A percentile compares a stretch with the other conserved stretches of the same genome.
Conservation (phyloP, 2,113 vertebrate species). For the Equus quagga region DNA sequence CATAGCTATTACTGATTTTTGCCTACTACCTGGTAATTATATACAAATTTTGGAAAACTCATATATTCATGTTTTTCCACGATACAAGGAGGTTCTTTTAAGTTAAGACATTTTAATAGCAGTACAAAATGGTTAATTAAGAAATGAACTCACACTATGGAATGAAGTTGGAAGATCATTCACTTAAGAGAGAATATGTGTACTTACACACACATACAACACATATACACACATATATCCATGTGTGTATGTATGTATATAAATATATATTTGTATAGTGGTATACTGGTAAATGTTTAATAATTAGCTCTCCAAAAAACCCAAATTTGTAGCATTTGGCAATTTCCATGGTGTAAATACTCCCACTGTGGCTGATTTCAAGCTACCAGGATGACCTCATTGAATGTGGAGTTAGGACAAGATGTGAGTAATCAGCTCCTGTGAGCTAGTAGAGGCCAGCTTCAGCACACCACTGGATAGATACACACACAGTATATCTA, state of each 20-base stretch:
- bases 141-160: background rate
- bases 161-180: slow-evolving; percentile 27
- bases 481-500: background rate
- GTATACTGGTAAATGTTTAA: background rate
- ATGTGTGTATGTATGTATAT: background rate
- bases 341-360: background rate
- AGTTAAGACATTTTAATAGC: slow-evolving; percentile 23
- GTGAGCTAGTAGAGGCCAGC: background rate
- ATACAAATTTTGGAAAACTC: background rate
- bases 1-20: background rate
- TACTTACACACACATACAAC: background rate
- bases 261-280: background rate
- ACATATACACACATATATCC: background rate
- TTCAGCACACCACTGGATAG: background rate
- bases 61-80: background rate
- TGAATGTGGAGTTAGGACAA: background rate
- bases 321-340: background rate
- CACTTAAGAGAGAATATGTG: background rate
- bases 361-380: background rate
- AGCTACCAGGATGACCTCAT: background rate
- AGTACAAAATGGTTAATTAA: background rate
- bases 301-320: background rate
- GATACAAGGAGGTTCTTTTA: background rate
- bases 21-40: background rate
- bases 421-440: too few species aligned